Conservation (phyloP, 1,140 invertebrate genomes). For the Temnothorax curvispinosus region DNA sequence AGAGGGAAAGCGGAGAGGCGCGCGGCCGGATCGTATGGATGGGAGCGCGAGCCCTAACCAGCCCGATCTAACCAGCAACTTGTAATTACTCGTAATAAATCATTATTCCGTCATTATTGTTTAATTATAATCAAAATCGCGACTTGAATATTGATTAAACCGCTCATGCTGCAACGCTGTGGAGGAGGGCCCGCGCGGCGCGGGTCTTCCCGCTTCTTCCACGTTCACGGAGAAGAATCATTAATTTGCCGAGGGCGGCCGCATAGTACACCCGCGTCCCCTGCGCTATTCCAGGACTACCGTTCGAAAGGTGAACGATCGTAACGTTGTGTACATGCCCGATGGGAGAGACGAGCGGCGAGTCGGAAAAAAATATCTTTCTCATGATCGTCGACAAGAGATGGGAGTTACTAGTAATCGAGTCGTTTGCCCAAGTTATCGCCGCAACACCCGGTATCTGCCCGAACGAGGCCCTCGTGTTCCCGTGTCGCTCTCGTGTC, state of each 20-base stretch:
- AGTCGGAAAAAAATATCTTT: neutral
- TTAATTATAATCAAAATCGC: slow-evolving; percentile 83
- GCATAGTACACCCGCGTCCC: slow-evolving; percentile 18
- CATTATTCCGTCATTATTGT: slow-evolving; percentile 83
- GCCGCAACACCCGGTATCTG: neutral
- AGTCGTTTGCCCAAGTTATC: neutral
- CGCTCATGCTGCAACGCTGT: slow-evolving; percentile 60
- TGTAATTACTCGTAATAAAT: slow-evolving; percentile 84
- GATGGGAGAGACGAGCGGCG: neutral
- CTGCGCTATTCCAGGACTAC: slow-evolving; percentile 64
- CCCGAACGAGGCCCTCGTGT: neutral
- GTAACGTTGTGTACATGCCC: neutral
- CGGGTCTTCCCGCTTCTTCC: slow-evolving; percentile 58
- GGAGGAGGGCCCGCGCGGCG: slow-evolving; percentile 38
- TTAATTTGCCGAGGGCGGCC: slow-evolving; percentile 69
- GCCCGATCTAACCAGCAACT: slow-evolving; percentile 74
- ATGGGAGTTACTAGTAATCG: slow-evolving; percentile 31
- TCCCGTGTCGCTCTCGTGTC: neutral
- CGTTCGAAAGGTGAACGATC: slow-evolving; percentile 22
- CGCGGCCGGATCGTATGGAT: slow-evolving; percentile 24
- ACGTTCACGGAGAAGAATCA: slow-evolving; percentile 72
- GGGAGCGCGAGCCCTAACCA: slow-evolving; percentile 65
- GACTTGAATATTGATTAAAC: slow-evolving; percentile 83
- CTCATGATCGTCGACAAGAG: slow-evolving; percentile 19
- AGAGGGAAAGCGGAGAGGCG: slow-evolving; percentile 14